Base-by-base conservation (phyloP, 53 echinoderm and acorn worm genomes). In the Apostichopus leukothele region DNA sequence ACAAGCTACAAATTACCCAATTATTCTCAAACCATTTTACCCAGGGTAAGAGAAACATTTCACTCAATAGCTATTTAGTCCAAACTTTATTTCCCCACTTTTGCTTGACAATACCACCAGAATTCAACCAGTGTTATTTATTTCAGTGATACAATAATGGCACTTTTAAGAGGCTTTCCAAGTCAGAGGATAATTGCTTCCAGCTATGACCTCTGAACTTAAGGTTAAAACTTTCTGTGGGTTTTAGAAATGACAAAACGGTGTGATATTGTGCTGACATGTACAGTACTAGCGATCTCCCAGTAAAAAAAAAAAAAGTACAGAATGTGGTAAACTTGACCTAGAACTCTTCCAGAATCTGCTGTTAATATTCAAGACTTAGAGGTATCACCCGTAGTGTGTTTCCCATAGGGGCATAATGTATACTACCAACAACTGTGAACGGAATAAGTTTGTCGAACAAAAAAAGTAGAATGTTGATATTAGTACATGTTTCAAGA, bases 101-200 rank as follows among this genome's bases (percentile, higher is more conserved):
- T 63, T 63, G 16, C 11, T 7, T 13, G 63, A 63, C 11, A 63
- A 63, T 13, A 63, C 63, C 16, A 13, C 11, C 63, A 63, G 63
- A 13, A 63, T 63, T 63, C 7, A 63, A 63, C 63, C 63, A 63
- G 63, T 63, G 63, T 63, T 63, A 63, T 63, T 63, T 63, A 63
- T 63, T 63, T 63, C 63, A 50, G 51, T 14, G 53, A 51, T 51
- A 39, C 53, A 79, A 79, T 79, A 51, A 53, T 4, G 18, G 79
- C n/a, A 39, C n/a, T 52, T 79, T n/a, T 52, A 18, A 79, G 39
- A 79, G 12, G 51, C 51, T 53, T 79, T 51, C 51, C 14, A 79
- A 79, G 19, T 27, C 53, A 53, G 51, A n/a, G 51, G 79, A 79
- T 79, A 79, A 79, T 79, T 79, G 52, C 79, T 79, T 79, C 79